phyloP scores from a whole-genome alignment of 2,797 vertebrate genomes.

The Coluber constrictor region DNA sequence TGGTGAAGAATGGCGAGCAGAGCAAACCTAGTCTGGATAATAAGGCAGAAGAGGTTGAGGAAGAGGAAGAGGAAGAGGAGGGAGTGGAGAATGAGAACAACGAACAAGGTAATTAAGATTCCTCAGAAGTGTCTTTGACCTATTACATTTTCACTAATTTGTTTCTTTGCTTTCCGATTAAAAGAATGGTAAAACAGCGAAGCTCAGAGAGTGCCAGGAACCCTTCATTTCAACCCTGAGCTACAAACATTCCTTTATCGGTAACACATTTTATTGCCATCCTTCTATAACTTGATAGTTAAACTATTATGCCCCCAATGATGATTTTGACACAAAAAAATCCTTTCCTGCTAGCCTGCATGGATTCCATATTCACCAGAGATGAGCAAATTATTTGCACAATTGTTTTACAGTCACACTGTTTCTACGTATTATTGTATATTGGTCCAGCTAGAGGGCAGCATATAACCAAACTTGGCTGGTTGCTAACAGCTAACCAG shows the following conservation, averaged over 20 bases:
- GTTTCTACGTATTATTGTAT: too few relatives aligned
- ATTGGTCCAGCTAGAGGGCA: neutral
- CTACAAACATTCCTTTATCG: neutral
- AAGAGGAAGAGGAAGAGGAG: conserved; percentile 32
- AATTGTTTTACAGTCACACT: neutral
- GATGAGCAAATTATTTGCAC: neutral
- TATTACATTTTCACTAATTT: neutral
- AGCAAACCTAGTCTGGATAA: conserved; percentile 38
- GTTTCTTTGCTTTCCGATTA: neutral
- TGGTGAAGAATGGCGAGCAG: conserved; percentile 69
- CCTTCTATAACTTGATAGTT: neutral
- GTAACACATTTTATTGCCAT: neutral
- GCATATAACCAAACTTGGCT: neutral
- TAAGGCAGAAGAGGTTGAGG: conserved; percentile 40
- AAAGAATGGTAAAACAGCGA: neutral
- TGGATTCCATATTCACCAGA: neutral
- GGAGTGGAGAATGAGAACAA: conserved; percentile 51
- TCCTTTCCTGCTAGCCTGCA: neutral
- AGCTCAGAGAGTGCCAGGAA: neutral
- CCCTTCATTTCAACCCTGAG: neutral
- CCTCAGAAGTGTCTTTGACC: too few relatives aligned
- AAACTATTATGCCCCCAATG: neutral
- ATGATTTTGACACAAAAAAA: neutral
- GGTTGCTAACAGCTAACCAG: neutral
- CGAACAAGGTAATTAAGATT: conserved; percentile 64